Evolutionary conservation across 2,888 invertebrate species (phyloP), one percentile per base, ranked within the genome.

Genomic region (Philopedon plagiatum): DNA sequence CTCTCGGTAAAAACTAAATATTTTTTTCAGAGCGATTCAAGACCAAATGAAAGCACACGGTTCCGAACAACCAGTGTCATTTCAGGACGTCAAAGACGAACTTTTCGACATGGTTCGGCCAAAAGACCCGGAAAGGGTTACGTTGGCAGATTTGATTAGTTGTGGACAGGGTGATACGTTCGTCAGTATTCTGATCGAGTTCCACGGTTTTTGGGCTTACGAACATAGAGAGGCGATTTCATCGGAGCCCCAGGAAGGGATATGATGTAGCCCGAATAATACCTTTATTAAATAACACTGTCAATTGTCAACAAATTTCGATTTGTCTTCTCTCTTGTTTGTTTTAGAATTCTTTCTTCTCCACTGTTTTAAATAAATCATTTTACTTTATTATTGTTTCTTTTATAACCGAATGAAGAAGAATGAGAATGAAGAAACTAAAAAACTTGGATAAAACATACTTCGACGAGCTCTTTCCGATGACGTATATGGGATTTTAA

Each of bases 51-150:
- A 90, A 66, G 90, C 92, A 5, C 94, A 95, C 83, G 94, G 94
- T 26, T 94, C 95, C n/a, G 96, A 96, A 76, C 92, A 96, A 76
- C 92, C 94, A 0, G 95, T 97, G 0, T 92, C 91, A 78, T 97
- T 98, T 84, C 93, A 96, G 78, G 97, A 98, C 86, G 94, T 98
- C 0, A 97, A 97, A 84, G 97, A 98, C 87, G 98, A 98, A 87
- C 94, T 98, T 78, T 98, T 97, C 87, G 98, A 98, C 87, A 98
- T 99, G 98, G 95, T 98, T 0, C 93, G 96, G 75, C 97, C 98
- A 0, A 90, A 89, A 70, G 91, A 97, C 85, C 93, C 95, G 0
- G 88, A 91, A 8, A 90, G 91, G 83, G 97, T 98, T 76, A 97
- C 96, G 0, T 86, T 97, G 2, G 91, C 92, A 78, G 98, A 98